Evolutionary conservation across 2,113 vertebrate genomes (phyloP).

Genomic region (Leptodactylus fuscus): DNA sequence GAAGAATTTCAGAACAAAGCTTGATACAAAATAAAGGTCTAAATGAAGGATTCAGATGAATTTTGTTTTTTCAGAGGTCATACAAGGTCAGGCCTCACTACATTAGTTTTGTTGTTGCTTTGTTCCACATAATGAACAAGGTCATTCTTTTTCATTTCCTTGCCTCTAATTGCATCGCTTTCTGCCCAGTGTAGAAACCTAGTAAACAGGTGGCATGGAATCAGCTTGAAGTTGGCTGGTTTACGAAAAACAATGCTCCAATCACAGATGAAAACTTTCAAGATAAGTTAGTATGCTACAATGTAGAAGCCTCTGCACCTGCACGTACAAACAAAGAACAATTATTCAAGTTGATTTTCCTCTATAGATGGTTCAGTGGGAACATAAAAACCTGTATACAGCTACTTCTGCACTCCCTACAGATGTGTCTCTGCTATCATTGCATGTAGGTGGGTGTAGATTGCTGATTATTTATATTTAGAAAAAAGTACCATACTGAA

Average conservation of each 20-base stretch:
- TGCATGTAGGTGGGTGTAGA: no score
- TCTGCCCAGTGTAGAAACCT: conserved; percentile 76
- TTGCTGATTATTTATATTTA: no score
- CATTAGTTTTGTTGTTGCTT: conserved; percentile 80
- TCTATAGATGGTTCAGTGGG: background rate
- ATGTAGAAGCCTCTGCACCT: conserved; percentile 75
- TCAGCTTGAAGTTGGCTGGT: conserved; percentile 64
- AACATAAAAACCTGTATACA: background rate
- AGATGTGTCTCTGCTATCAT: no score
- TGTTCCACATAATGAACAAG: conserved; percentile 81
- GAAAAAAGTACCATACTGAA: no score
- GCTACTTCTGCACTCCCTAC: no score
- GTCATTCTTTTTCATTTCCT: conserved; percentile 84
- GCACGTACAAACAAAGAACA: conserved; percentile 61
- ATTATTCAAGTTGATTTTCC: background rate
- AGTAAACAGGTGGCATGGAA: conserved; percentile 79
- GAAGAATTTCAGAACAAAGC: conserved; percentile 71
- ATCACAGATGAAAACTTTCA: conserved; percentile 63
- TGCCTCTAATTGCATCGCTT: conserved; percentile 76
- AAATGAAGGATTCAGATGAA: conserved; percentile 76
- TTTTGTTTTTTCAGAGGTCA: conserved; percentile 72
- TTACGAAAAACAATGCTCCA: conserved; percentile 75
- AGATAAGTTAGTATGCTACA: conserved; percentile 74
- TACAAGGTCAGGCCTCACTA: conserved; percentile 74
- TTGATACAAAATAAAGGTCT: conserved; percentile 65